phyloP scores from a whole-genome alignment of 2,888 invertebrate genomes.

The Coleophora flavipennella region DNA sequence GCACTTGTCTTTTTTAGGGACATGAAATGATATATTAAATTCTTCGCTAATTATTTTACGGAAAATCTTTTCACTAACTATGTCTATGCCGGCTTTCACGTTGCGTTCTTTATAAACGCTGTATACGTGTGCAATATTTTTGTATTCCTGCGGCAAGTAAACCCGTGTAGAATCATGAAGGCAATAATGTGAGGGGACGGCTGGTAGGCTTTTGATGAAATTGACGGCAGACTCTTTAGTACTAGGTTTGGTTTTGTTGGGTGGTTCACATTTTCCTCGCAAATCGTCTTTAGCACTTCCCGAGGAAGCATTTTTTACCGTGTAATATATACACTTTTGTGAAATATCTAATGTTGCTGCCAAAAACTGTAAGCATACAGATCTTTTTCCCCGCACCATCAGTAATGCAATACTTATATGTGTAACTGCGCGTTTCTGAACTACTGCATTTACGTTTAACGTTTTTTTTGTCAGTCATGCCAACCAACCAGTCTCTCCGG shows the following conservation, averaged over 20 bases:
- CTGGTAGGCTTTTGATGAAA: constrained; percentile 9
- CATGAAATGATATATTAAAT: constrained; percentile 11
- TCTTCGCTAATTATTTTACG: constrained; percentile 1
- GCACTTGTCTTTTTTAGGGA: constrained; percentile 13
- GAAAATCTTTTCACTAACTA: not conserved
- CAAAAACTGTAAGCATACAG: constrained; percentile 12
- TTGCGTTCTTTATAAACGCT: constrained; percentile 2
- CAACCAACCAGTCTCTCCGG: constrained; percentile 11
- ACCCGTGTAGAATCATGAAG: constrained; percentile 9
- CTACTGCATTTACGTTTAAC: constrained; percentile 5
- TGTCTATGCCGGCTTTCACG: not conserved
- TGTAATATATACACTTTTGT: constrained; percentile 11
- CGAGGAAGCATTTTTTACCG: not conserved
- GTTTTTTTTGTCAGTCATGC: not conserved
- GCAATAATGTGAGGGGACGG: constrained; percentile 14
- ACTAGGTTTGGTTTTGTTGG: constrained; percentile 8
- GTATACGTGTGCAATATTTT: not conserved
- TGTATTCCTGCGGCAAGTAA: constrained; percentile 8
- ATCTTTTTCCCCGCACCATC: constrained; percentile 12
- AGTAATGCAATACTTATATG: constrained; percentile 11
- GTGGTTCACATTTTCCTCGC: constrained; percentile 7
- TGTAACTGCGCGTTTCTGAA: not conserved
- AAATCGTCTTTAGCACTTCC: constrained; percentile 9
- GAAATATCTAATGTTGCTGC: constrained; percentile 10
- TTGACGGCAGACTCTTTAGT: constrained; percentile 2